Base-by-base conservation (phyloP, 2,888 invertebrate species). In the Meiosimyza platycephala region DNA sequence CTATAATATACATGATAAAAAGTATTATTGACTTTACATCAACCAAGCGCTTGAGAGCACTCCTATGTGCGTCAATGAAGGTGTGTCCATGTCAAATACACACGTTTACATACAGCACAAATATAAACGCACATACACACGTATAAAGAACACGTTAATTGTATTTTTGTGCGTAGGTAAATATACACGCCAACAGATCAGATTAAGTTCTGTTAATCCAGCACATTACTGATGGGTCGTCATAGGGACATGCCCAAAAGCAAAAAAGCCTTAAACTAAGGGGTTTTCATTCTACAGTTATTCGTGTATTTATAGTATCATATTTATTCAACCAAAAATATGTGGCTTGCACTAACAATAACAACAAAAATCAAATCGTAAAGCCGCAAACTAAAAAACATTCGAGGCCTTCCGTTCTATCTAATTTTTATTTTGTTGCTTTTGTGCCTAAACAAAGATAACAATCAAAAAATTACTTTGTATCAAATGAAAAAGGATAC, bases 401-500 rank as follows among this genome's bases (percentile, higher is more conserved):
- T 22, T 22, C 22, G 22, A 22, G 3, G 22, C 22, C 22, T 22
- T 22, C 22, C 22, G 22, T 22, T 22, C 3, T 40, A 2, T 40
- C 1, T 40, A 1, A 3, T 40, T 40, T 40, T 9, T 40, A 3
- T 40, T 40, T 40, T 5, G 40, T 40, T 40, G 40, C 7, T 40
- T 40, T 40, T 9, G 40, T 40, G 40, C 40, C 40, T 40, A 40
- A 40, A 40, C 40, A 40, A 40, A 40, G 40, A 40, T 40, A 40
- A 40, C 40, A 40, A 40, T 40, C 40, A 40, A 5, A 40, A 40
- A 40, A 40, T 40, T 3, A 40, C 40, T 40, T 40, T 40, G 55
- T 28, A 75, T 72, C 59, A 65, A 65, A 54, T 50, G 68, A 52
- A 72, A 16, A 65, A 33, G 48, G 63, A 51, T 33, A 13, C 18